Conservation (phyloP, 2,888 invertebrate species). For the Hetaerina titia region DNA sequence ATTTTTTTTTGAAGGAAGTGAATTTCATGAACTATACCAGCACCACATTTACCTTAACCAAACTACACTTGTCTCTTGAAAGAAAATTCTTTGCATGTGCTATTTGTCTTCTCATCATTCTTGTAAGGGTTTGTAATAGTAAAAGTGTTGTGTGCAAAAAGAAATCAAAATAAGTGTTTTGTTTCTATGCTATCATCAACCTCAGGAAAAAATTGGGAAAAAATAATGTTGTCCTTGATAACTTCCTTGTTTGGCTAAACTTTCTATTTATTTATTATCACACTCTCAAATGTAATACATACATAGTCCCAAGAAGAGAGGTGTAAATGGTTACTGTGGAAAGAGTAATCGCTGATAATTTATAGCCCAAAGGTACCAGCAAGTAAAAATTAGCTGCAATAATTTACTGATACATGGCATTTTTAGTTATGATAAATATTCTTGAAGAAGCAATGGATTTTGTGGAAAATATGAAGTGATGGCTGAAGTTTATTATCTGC, state of each 20-base stretch:
- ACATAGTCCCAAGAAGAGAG: neutral
- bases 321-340: neutral
- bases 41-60: slow-evolving; percentile 47
- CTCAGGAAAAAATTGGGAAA: slow-evolving; percentile 42
- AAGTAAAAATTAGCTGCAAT: neutral
- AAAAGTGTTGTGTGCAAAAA: slow-evolving; percentile 60
- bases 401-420: neutral
- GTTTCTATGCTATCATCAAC: slow-evolving; percentile 49
- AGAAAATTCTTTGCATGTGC: slow-evolving; percentile 64
- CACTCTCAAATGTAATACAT: neutral
- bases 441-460: neutral
- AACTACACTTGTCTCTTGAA: slow-evolving; percentile 53
- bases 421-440: neutral
- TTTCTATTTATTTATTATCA: slow-evolving; percentile 23
- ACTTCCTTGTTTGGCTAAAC: slow-evolving; percentile 17
- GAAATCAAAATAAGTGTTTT: slow-evolving; percentile 58
- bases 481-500: neutral
- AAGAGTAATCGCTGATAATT: neutral
- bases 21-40: slow-evolving; percentile 53
- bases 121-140: slow-evolving; percentile 67
- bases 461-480: neutral
- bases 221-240: neutral
- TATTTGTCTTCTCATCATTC: slow-evolving; percentile 60
- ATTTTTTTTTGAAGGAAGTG: slow-evolving; percentile 54
- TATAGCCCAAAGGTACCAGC: neutral